Evolutionary conservation across 2,888 invertebrate species (phyloP).

Genomic region (Drosophila nr. perissopoda): DNA sequence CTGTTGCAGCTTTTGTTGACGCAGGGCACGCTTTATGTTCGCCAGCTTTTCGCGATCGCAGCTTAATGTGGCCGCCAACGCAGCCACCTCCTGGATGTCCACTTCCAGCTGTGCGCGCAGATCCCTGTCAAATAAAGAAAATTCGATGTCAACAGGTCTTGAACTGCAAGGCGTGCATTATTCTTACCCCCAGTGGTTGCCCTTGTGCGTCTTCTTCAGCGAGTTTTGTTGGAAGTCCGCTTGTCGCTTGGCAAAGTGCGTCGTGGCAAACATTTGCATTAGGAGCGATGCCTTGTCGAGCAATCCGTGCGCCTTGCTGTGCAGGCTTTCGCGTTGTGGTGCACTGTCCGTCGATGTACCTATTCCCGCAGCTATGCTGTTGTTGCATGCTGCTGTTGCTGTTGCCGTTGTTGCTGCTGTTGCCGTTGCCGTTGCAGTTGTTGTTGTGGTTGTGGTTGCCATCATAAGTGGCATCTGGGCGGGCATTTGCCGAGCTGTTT

Average conservation of each 20-base stretch:
- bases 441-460: constrained; percentile 5
- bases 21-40: constrained; percentile 76
- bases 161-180: neutral
- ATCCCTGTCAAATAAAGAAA: constrained; percentile 90
- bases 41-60: constrained; percentile 82
- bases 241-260: constrained; percentile 93
- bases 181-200: constrained; percentile 94
- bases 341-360: constrained; percentile 8
- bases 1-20: constrained; percentile 57
- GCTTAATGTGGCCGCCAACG: constrained; percentile 82
- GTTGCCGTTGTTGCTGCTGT: neutral
- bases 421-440: constrained; percentile 1
- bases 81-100: constrained; percentile 84
- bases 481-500: constrained; percentile 65
- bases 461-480: constrained; percentile 14
- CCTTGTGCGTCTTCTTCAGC: constrained; percentile 92
- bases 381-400: constrained; percentile 9
- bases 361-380: constrained; percentile 2
- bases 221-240: constrained; percentile 90
- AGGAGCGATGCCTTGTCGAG: constrained; percentile 95
- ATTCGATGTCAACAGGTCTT: neutral
- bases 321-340: constrained; percentile 74
- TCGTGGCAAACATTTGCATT: constrained; percentile 95
- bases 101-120: constrained; percentile 95
- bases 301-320: constrained; percentile 85